Evolutionary conservation across 2,888 invertebrate species (phyloP).

Genomic region (Drosophila atroscutellata): DNA sequence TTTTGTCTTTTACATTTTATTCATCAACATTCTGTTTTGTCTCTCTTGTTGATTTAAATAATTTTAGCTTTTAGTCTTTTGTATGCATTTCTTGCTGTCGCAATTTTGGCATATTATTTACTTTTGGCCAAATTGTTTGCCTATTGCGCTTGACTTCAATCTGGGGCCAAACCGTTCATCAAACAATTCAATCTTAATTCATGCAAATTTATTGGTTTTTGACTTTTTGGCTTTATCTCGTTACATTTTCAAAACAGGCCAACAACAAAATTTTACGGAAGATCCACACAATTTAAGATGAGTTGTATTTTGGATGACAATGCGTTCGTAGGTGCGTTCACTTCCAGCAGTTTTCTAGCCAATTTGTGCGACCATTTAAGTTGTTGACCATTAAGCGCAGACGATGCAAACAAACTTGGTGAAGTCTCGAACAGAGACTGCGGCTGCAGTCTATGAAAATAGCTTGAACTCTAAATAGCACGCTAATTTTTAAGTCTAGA

Average conservation of each 20-base stretch:
- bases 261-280: conserved; percentile 40
- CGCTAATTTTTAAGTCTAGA: conserved; percentile 56
- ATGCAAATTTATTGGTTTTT: conserved; percentile 70
- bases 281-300: conserved; percentile 10
- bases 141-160: conserved; percentile 41
- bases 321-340: background rate
- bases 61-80: conserved; percentile 52
- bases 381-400: conserved; percentile 11
- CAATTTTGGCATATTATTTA: conserved; percentile 57
- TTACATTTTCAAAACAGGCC: background rate
- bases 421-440: conserved; percentile 10
- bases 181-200: conserved; percentile 69
- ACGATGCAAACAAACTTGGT: conserved; percentile 14
- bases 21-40: conserved; percentile 61
- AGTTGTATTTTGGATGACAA: background rate
- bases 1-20: conserved; percentile 74
- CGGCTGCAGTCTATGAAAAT: conserved; percentile 13
- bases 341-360: conserved; percentile 21
- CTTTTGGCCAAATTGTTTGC: conserved; percentile 43
- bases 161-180: background rate
- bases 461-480: conserved; percentile 25
- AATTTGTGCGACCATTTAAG: conserved; percentile 39
- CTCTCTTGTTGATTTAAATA: conserved; percentile 71
- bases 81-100: conserved; percentile 29
- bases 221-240: conserved; percentile 12